These are phyloP conservation scores for Cydia pomonella DNA, from an alignment of 1,140 invertebrate species.

Conservation along the genomic window DNA sequence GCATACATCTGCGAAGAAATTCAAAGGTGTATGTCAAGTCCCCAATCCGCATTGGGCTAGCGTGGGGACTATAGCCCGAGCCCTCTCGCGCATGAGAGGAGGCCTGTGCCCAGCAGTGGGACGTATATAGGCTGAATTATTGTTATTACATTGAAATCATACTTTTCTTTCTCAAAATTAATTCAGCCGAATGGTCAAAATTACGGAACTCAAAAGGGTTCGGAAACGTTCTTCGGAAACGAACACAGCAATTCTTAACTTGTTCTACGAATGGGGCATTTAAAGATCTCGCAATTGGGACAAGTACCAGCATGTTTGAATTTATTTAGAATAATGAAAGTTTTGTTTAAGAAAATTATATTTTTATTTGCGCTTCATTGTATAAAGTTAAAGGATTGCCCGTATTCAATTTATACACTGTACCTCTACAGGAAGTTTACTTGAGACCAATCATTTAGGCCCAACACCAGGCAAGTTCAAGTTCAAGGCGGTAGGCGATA, in stretches of 20 bases:
- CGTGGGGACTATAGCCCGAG: no score
- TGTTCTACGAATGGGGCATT: not conserved
- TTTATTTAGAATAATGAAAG: constrained; percentile 3
- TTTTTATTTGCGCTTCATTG: no score
- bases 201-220: constrained; percentile 30
- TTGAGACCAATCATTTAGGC: no score
- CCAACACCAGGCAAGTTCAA: not conserved
- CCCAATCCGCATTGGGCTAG: no score
- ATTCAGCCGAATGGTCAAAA: not conserved
- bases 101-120: no score
- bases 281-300: constrained; percentile 4
- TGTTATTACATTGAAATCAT: not conserved
- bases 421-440: no score
- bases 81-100: no score
- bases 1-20: no score
- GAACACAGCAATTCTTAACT: constrained; percentile 22
- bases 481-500: not conserved
- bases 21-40: no score
- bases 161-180: not conserved
- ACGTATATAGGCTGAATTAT: no score
- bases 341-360: not conserved
- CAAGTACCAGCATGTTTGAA: not conserved
- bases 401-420: no score
- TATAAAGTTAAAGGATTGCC: no score
- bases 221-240: constrained; percentile 11